Evolutionary conservation across 1,140 invertebrate genomes (phyloP), one percentile per base, ranked within the genome.

Genomic region (Liolophura sinensis): DNA sequence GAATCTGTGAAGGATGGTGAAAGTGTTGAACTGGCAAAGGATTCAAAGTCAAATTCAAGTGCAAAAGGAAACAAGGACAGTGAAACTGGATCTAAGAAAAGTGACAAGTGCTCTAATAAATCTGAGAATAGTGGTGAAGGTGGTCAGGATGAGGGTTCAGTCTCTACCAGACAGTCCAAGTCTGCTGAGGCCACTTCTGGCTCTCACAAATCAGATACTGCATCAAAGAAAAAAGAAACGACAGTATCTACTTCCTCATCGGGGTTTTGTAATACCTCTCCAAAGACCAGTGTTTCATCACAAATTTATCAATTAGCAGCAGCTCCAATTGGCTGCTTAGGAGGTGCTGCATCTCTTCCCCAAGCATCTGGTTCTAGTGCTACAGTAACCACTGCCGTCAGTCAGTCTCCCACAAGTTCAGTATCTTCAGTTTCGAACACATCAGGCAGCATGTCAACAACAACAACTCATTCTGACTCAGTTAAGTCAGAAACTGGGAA

Each of bases 271-370:
- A 24, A 54, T 20, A 54, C 51, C n/a, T n/a, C 24, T 25, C 52
- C 48, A 27, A 40, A 40, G 31, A 40, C 31, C 31, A 40, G 31
- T 40, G 31, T 40, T 40, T 40, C 31, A 5, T 64, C 68, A 22
- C 73, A 73, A 62, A 67, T 76, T 20, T 71, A 70, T 60, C 71
- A 76, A 54, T 62, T 74, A 18, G 52, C 73, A 27, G 68, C 63
- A 63, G 69, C 69, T 25, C 61, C 66, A 47, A 62, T 68, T 47
- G 65, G 62, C 52, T 66, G 68, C 27, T 60, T 73, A 40, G 69
- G 68, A 47, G 25, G 50, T 22, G 65, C 67, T 25, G 56, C 69
- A 24, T 40, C 69, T 5, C 24, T 40, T 40, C 31, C 31, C 9
- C 31, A 40, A 40, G 31, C 31, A 40, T 40, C 31, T 40, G 31